These are phyloP conservation scores for Macrosteles quadrilineatus DNA, from an alignment of 1,140 invertebrate genomes.

Conservation along the genomic window DNA sequence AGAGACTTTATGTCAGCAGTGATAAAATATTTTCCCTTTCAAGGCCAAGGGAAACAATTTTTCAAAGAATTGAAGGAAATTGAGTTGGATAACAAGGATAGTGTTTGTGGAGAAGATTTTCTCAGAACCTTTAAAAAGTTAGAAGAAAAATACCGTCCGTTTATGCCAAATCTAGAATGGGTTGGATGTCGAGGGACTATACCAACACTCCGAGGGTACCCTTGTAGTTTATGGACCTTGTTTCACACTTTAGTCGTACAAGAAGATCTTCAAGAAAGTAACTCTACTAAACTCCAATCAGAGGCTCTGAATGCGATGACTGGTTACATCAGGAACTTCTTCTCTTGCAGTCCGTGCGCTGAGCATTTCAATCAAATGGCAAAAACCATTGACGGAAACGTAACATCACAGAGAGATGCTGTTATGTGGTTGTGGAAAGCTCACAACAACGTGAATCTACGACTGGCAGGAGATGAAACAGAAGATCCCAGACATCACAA, in stretches of 20 bases:
- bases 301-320: constrained; percentile 80
- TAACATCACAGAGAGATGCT: constrained; percentile 68
- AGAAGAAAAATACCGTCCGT: constrained; percentile 52
- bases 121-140: constrained; percentile 54
- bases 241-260: constrained; percentile 90
- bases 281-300: constrained; percentile 50
- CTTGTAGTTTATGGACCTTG: constrained; percentile 93
- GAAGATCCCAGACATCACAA: constrained; percentile 93
- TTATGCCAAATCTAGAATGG: constrained; percentile 67
- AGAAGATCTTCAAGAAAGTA: not conserved
- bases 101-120: constrained; percentile 61
- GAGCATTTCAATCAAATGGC: constrained; percentile 86
- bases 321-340: constrained; percentile 90
- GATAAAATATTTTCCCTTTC: constrained; percentile 71
- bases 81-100: constrained; percentile 47
- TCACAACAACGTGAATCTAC: constrained; percentile 91
- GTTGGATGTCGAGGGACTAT: constrained; percentile 80
- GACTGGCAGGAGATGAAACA: constrained; percentile 79
- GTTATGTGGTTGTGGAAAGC: constrained; percentile 94
- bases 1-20: constrained; percentile 71
- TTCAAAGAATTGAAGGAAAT: constrained; percentile 57
- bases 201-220: constrained; percentile 78
- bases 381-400: constrained; percentile 64
- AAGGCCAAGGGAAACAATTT: constrained; percentile 61
- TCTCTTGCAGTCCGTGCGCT: constrained; percentile 90